Evolutionary conservation across 2,888 invertebrate species (phyloP).

Genomic region (Epinotia ramella): DNA sequence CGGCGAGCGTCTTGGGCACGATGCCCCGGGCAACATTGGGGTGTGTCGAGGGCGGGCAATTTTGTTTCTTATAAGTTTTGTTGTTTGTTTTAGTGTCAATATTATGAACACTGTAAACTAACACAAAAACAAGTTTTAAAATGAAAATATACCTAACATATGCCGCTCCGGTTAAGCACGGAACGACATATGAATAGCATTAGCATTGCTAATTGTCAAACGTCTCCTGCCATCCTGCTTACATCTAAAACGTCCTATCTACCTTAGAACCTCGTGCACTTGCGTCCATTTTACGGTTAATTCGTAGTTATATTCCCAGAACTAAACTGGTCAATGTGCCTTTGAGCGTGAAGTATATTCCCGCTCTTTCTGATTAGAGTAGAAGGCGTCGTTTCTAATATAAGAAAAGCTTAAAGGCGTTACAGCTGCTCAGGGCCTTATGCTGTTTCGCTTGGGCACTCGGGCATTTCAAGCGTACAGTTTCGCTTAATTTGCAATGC

Average conservation of each 20-base stretch:
- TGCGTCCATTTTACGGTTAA: background rate
- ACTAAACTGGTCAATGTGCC: background rate
- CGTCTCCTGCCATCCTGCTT: constrained; percentile 25
- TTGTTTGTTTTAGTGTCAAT: too few relatives aligned
- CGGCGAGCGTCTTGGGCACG: too few relatives aligned
- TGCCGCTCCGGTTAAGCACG: constrained; percentile 21
- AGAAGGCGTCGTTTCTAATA: too few relatives aligned
- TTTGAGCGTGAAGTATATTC: background rate
- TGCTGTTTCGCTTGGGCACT: background rate
- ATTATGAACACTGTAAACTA: background rate
- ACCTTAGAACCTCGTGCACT: background rate
- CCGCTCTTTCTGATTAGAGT: background rate
- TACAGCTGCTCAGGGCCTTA: background rate
- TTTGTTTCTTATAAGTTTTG: too few relatives aligned
- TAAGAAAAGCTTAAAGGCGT: background rate
- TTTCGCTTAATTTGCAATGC: constrained; percentile 41
- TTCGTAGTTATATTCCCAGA: background rate
- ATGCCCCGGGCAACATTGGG: too few relatives aligned
- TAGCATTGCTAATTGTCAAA: constrained; percentile 43
- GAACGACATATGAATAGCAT: constrained; percentile 37
- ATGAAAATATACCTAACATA: constrained; percentile 3
- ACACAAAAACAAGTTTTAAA: background rate
- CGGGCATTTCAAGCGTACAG: constrained; percentile 19
- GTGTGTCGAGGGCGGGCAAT: too few relatives aligned
- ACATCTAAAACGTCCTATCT: background rate